These are phyloP conservation scores for Drosophila maculinotata DNA, from an alignment of 2,888 invertebrate genomes.

Conservation along the genomic window DNA sequence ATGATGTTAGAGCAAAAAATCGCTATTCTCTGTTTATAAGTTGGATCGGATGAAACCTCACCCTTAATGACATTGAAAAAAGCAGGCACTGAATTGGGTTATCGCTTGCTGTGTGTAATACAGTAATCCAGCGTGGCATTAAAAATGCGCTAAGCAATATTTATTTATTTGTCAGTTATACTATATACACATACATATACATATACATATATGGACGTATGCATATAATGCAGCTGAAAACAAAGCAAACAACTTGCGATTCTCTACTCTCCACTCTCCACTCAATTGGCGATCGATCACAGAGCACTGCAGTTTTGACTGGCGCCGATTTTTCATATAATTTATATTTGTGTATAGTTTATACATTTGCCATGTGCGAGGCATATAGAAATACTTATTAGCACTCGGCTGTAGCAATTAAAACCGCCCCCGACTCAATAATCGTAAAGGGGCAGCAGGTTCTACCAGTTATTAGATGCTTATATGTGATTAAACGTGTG, in stretches of 20 bases:
- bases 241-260: conserved; percentile 43
- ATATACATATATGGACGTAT: conserved; percentile 5
- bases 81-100: conserved; percentile 49
- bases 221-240: conserved; percentile 23
- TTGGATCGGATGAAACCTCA: conserved; percentile 28
- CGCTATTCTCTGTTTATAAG: conserved; percentile 30
- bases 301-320: conserved; percentile 19
- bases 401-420: conserved; percentile 38
- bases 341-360: conserved; percentile 12
- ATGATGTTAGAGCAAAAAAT: conserved; percentile 34
- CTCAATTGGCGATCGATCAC: conserved; percentile 41
- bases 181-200: conserved; percentile 4
- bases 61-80: conserved; percentile 54
- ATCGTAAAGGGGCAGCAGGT: conserved; percentile 4
- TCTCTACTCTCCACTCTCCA: too few relatives aligned
- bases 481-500: background rate
- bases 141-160: too few relatives aligned
- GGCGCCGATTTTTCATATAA: conserved; percentile 25
- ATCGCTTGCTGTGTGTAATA: conserved; percentile 46
- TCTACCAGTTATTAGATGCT: conserved; percentile 5
- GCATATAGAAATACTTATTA: conserved; percentile 49
- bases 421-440: conserved; percentile 41
- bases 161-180: too few relatives aligned
- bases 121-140: too few relatives aligned
- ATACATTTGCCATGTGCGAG: conserved; percentile 43